A percentile compares a stretch with the other conserved stretches of the same genome.
Evolutionary conservation across 2,888 invertebrate species (phyloP).

Genomic region (Drosophila prostipennis): DNA sequence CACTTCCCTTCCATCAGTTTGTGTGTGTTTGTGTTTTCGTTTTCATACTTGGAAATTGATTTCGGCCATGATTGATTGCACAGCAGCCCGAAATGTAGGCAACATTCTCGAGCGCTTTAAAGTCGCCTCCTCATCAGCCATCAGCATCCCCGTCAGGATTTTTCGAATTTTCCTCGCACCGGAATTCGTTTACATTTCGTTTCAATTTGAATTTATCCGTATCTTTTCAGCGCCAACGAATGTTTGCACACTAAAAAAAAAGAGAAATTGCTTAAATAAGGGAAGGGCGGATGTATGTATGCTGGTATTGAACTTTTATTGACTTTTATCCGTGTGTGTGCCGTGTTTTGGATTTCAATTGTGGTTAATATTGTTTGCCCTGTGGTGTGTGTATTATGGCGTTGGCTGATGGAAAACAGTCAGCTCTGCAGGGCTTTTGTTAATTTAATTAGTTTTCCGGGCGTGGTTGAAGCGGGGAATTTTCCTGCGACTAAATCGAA

Average conservation of each 20-base stretch:
- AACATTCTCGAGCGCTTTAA: constrained; percentile 44
- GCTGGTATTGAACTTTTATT: constrained; percentile 28
- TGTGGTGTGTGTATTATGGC: constrained; percentile 15
- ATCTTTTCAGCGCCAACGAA: constrained; percentile 46
- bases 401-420: constrained; percentile 15
- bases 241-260: constrained; percentile 42
- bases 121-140: constrained; percentile 31
- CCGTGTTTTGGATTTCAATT: constrained; percentile 36
- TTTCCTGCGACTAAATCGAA: not conserved
- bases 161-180: constrained; percentile 1
- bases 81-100: constrained; percentile 66
- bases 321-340: constrained; percentile 19
- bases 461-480: not conserved
- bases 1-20: constrained; percentile 36
- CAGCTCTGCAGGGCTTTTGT: constrained; percentile 22
- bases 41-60: constrained; percentile 68
- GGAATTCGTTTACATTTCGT: constrained; percentile 64
- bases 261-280: constrained; percentile 8
- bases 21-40: constrained; percentile 18
- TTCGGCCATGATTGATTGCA: constrained; percentile 75
- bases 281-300: not conserved
- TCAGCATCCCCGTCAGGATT: constrained; percentile 26
- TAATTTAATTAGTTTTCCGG: constrained; percentile 36
- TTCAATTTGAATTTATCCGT: constrained; percentile 59
- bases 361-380: constrained; percentile 35